phyloP scores from a whole-genome alignment of 2,797 vertebrate genomes.

The Alcedo quadribrachys region DNA sequence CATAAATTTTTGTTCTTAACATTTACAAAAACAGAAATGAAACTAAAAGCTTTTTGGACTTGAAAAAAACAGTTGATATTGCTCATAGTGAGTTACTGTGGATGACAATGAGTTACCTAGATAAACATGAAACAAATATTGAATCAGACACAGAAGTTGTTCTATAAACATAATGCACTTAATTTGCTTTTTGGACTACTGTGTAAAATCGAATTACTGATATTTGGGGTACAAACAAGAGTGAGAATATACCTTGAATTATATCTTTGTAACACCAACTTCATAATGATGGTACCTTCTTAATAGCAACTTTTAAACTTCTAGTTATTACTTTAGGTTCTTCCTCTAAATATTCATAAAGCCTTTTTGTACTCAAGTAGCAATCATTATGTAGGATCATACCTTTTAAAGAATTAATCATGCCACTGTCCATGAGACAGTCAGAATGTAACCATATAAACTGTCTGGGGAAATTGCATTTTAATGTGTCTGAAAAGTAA shows the following conservation, averaged over 20 bases:
- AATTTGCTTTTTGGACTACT: not conserved
- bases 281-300: not conserved
- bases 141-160: not conserved
- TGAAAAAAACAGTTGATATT: not conserved
- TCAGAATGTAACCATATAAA: not conserved
- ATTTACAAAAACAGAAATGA: not conserved
- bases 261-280: not conserved
- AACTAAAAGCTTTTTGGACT: not conserved
- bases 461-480: not conserved
- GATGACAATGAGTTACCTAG: not conserved
- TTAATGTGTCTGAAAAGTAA: not conserved
- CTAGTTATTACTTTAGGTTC: not conserved
- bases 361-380: not conserved
- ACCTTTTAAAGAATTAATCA: not conserved
- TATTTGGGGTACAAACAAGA: not conserved
- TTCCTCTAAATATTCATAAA: not conserved
- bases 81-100: not conserved
- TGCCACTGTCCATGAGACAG: not conserved
- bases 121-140: not conserved
- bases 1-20: not conserved
- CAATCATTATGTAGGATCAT: not conserved
- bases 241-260: not conserved
- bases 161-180: not conserved
- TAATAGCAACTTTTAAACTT: not conserved
- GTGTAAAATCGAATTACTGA: not conserved